Evolutionary conservation across 2,113 vertebrate genomes (phyloP).

Genomic region (Perccottus glenii): DNA sequence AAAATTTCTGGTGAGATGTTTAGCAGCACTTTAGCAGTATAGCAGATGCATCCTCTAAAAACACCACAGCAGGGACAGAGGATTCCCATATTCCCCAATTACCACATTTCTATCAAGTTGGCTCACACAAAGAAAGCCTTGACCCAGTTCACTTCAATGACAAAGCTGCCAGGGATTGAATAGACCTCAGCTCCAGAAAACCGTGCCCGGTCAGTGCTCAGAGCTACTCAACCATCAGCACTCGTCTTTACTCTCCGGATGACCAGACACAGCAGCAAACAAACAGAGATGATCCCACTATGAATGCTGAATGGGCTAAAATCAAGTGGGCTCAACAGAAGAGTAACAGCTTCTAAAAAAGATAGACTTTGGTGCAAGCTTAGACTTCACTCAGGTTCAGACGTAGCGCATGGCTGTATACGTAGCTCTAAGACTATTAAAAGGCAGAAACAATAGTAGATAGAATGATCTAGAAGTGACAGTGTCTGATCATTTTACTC

Average conservation of each 20-base stretch:
- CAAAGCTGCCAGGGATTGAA: conserved; percentile 53
- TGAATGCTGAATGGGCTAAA: neutral
- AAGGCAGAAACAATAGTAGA: too few relatives aligned
- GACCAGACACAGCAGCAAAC: conserved; percentile 16
- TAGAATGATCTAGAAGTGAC: too few relatives aligned
- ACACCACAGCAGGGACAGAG: conserved; percentile 49
- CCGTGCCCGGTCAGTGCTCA: conserved; percentile 31
- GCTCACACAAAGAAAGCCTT: conserved; percentile 60
- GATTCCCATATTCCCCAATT: conserved; percentile 61
- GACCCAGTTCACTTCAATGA: conserved; percentile 52
- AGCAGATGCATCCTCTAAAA: conserved; percentile 8
- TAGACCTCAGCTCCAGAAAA: conserved; percentile 32
- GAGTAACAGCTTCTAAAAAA: neutral
- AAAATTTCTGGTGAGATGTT: too few relatives aligned
- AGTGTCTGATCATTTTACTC: too few relatives aligned
- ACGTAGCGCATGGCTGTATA: too few relatives aligned
- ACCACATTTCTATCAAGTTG: conserved; percentile 64
- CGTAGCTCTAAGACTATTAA: too few relatives aligned
- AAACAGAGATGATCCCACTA: conserved; percentile 1
- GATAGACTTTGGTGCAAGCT: neutral
- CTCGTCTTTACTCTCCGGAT: conserved; percentile 35
- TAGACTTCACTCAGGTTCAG: neutral
- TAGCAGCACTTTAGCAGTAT: too few relatives aligned
- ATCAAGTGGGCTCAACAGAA: neutral
- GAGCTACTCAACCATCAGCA: conserved; percentile 21